Evolutionary conservation across 2,888 invertebrate genomes (phyloP).

Genomic region (Nysson spinosus): DNA sequence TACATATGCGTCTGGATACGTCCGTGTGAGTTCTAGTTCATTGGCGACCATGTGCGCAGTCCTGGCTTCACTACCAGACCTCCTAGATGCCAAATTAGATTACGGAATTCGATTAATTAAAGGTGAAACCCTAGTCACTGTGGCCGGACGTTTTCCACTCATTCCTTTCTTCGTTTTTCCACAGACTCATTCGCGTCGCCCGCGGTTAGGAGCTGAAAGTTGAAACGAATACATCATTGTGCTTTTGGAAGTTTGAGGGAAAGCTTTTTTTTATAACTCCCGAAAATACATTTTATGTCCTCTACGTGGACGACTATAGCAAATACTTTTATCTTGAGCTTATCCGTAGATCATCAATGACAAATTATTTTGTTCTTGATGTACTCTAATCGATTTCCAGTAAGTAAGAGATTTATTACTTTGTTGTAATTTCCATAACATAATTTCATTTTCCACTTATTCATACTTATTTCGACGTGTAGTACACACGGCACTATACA

Average conservation of each 20-base stretch:
- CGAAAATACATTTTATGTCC: neutral
- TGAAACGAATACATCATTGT: constrained; percentile 7
- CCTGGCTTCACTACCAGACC: constrained; percentile 1
- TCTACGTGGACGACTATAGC: too few relatives aligned
- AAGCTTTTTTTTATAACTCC: constrained; percentile 6
- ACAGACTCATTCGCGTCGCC: constrained; percentile 14
- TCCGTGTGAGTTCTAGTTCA: constrained; percentile 17
- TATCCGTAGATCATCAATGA: too few relatives aligned
- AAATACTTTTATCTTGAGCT: too few relatives aligned
- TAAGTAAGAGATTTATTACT: neutral
- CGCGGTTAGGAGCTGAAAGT: constrained; percentile 22
- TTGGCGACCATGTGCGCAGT: constrained; percentile 31
- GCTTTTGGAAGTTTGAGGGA: constrained; percentile 4
- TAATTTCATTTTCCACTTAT: constrained; percentile 1
- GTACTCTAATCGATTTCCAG: too few relatives aligned
- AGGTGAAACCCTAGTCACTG: constrained; percentile 33
- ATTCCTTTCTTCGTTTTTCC: constrained; percentile 7
- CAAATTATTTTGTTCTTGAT: too few relatives aligned
- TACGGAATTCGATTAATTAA: constrained; percentile 51
- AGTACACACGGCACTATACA: constrained; percentile 28
- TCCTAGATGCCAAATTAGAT: constrained; percentile 29
- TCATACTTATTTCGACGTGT: neutral
- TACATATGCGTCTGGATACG: constrained; percentile 2
- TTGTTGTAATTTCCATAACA: neutral
- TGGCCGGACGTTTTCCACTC: constrained; percentile 9